These are phyloP conservation scores for Helobdella robusta DNA, from an alignment of 2,888 invertebrate genomes.

Conservation along the genomic window DNA sequence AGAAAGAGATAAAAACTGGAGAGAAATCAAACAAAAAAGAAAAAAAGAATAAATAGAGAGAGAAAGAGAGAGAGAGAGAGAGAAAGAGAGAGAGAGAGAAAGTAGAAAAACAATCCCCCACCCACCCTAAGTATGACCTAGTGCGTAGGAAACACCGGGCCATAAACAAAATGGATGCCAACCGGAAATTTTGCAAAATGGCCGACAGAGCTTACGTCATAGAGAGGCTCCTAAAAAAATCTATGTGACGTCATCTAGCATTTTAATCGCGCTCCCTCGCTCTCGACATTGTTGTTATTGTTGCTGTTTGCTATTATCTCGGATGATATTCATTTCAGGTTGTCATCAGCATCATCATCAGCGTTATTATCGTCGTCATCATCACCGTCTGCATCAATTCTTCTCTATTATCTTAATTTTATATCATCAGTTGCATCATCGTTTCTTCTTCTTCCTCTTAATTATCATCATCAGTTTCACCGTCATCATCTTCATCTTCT, in stretches of 20 bases:
- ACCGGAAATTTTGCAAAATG: constrained; percentile 4
- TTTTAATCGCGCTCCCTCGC: no score
- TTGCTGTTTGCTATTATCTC: no score
- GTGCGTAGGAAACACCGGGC: constrained; percentile 2
- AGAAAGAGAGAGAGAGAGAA: not conserved
- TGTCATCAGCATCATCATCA: constrained; percentile 6
- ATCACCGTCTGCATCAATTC: not conserved
- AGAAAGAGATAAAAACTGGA: not conserved
- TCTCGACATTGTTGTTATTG: no score
- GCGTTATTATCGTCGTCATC: not conserved
- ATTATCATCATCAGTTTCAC: not conserved
- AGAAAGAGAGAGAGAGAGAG: not conserved
- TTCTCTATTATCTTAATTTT: not conserved
- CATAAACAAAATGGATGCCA: constrained; percentile 19
- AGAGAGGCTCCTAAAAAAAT: no score
- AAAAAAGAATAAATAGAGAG: not conserved
- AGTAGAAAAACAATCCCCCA: not conserved
- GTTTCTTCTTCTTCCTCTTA: not conserved
- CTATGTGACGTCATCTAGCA: no score
- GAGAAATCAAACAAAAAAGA: no score
- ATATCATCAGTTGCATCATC: not conserved
- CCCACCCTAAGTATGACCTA: constrained; percentile 5
- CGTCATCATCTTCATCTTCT: constrained; percentile 1
- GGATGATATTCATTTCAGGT: no score
- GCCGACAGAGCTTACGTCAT: constrained; percentile 4